Base-by-base conservation (phyloP, 2,888 invertebrate genomes). In the Scaeva pyrastri region DNA sequence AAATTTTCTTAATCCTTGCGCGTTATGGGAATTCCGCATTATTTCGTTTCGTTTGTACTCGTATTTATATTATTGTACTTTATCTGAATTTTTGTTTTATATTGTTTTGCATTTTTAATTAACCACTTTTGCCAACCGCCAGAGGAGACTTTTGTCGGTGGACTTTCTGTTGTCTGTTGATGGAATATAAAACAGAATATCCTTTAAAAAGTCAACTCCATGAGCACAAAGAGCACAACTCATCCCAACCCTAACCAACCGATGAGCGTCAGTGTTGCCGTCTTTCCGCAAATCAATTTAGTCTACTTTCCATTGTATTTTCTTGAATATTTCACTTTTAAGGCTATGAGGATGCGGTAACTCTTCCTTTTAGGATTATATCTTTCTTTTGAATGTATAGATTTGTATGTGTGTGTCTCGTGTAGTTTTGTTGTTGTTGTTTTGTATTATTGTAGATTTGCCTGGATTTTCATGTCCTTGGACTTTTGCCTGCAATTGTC, bases 21-120 rank as follows among this genome's bases (percentile, higher is more conserved):
- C 60, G 62, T 64, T 71, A 70, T 50, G 84, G 84, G 84, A 85
- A 85, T 76, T 85, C 80, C 80, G 84, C 84, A 85, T 66, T 80
- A 80, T 80, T 85, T 66, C 66, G 41, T 52, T 52, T 26, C n/a
- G n/a, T n/a, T n/a, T n/a, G n/a, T n/a, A n/a, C n/a, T n/a, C n/a
- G 12, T 55, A 66, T 60, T 73, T 50, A 43, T 75, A 31, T 31
- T 2, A 5, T 31, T 31, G 3, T 75, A 52, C 52, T 5, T 10
- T 45, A 1, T 11, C 23, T 50, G 48, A n/a, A 11, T 68, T 75
- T 21, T 55, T 16, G 43, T n/a, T 8, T 60, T 72, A 16, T 14
- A 39, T 36, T 39, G 31, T 19, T n/a, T 77, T 70, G 60, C 64
- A 76, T 60, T 85, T 85, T 76, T 80, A 80, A 85, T 85, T 80